A percentile compares a stretch with the other conserved stretches of the same genome.
Evolutionary conservation across 2,113 vertebrate genomes (phyloP).

Genomic region (Psettodes erumei): DNA sequence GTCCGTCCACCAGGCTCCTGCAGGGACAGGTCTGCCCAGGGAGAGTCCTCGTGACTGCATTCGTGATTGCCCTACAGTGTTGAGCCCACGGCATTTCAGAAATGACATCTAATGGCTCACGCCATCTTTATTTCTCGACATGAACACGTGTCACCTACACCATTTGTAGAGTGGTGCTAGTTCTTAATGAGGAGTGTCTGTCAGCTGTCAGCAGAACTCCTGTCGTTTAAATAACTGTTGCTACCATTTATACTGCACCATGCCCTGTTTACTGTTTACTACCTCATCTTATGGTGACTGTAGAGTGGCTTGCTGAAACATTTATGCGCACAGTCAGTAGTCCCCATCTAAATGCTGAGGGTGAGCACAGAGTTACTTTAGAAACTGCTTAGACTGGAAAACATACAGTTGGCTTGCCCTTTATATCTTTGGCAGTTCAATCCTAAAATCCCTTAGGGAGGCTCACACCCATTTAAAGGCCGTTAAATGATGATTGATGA

Average conservation of each 20-base stretch:
- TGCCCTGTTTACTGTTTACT: slow-evolving; percentile 5
- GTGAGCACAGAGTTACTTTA: slow-evolving; percentile 47
- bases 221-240: not conserved
- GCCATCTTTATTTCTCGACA: slow-evolving; percentile 1
- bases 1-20: not conserved
- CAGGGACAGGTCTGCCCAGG: not conserved
- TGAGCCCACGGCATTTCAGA: slow-evolving; percentile 16
- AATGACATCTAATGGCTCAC: slow-evolving; percentile 27
- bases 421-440: slow-evolving; percentile 67
- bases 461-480: slow-evolving; percentile 72
- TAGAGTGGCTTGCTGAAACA: slow-evolving; percentile 11
- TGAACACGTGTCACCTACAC: not conserved
- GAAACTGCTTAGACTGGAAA: slow-evolving; percentile 66
- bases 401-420: slow-evolving; percentile 60
- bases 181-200: not conserved
- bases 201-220: slow-evolving; percentile 19
- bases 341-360: slow-evolving; percentile 28
- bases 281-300: slow-evolving; percentile 17
- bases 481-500: slow-evolving; percentile 82
- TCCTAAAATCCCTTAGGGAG: slow-evolving; percentile 66
- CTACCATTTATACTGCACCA: not conserved
- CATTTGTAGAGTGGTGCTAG: not conserved
- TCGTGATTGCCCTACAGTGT: slow-evolving; percentile 25
- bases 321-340: not conserved
- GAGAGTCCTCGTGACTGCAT: not conserved